Evolutionary conservation across 2,888 invertebrate species (phyloP).

Genomic region (Caenorhabditis doughertyi): DNA sequence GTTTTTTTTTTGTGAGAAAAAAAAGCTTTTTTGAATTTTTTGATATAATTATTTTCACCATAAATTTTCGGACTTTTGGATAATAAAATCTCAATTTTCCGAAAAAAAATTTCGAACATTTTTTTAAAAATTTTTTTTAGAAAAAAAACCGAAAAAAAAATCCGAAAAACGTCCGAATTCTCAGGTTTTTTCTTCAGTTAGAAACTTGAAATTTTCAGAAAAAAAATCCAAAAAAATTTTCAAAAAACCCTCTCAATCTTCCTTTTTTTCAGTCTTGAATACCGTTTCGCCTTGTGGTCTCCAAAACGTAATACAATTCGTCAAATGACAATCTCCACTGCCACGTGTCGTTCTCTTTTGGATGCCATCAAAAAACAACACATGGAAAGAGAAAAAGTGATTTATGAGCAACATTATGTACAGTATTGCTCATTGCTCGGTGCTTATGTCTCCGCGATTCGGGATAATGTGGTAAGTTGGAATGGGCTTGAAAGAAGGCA

Average conservation of each 20-base stretch:
- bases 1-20: no score
- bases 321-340: slow-evolving; percentile 69
- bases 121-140: background rate
- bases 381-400: slow-evolving; percentile 35
- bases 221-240: background rate
- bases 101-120: no score
- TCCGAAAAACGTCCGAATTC: no score
- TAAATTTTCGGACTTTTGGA: no score
- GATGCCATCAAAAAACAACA: slow-evolving; percentile 59
- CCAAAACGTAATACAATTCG: slow-evolving; percentile 71
- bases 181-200: no score
- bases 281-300: slow-evolving; percentile 73
- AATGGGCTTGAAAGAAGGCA: no score
- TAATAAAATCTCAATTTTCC: no score
- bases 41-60: no score
- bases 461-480: slow-evolving; percentile 68
- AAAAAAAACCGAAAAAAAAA: no score
- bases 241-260: background rate
- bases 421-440: slow-evolving; percentile 72
- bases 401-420: slow-evolving; percentile 71
- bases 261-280: slow-evolving; percentile 59
- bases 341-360: slow-evolving; percentile 49
- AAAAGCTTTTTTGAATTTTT: no score
- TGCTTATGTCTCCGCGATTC: slow-evolving; percentile 72
- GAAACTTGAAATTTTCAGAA: background rate